Percentiles rank a stretch among this genome's conserved stretches.
Conservation (phyloP, 1,140 invertebrate genomes). For the Drosophila navojoa region DNA sequence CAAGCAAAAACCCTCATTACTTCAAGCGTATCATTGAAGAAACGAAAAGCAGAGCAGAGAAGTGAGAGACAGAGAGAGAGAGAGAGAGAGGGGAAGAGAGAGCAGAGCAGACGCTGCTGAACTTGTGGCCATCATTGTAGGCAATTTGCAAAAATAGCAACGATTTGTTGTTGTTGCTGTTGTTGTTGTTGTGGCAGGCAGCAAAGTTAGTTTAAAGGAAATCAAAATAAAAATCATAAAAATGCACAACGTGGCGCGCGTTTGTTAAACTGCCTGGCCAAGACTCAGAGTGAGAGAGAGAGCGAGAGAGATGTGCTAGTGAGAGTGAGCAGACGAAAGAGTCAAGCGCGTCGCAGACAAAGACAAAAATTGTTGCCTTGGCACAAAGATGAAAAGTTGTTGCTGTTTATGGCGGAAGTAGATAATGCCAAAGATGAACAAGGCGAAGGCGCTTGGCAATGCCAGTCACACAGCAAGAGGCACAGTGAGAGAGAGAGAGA, state of each 20-base stretch:
- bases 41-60: constrained; percentile 11
- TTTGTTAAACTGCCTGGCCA: constrained; percentile 42
- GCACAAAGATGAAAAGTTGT: constrained; percentile 82
- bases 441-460: constrained; percentile 53
- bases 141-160: constrained; percentile 81
- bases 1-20: constrained; percentile 29
- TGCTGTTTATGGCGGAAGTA: constrained; percentile 81
- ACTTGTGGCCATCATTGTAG: constrained; percentile 80
- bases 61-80: not conserved
- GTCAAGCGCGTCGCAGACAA: constrained; percentile 48
- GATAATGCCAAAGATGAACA: constrained; percentile 82
- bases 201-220: constrained; percentile 79
- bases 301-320: constrained; percentile 3
- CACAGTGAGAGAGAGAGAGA: constrained; percentile 4
- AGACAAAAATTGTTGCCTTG: constrained; percentile 55
- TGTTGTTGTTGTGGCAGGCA: constrained; percentile 37
- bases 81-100: not conserved
- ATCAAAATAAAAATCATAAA: constrained; percentile 83
- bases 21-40: constrained; percentile 62
- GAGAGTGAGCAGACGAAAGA: constrained; percentile 10
- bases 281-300: not conserved
- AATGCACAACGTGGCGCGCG: constrained; percentile 74
- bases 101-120: constrained; percentile 31
- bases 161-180: constrained; percentile 52
- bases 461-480: constrained; percentile 35